These are phyloP conservation scores for Apaloderma vittatum DNA, from an alignment of 2,113 vertebrate species.

Conservation along the genomic window DNA sequence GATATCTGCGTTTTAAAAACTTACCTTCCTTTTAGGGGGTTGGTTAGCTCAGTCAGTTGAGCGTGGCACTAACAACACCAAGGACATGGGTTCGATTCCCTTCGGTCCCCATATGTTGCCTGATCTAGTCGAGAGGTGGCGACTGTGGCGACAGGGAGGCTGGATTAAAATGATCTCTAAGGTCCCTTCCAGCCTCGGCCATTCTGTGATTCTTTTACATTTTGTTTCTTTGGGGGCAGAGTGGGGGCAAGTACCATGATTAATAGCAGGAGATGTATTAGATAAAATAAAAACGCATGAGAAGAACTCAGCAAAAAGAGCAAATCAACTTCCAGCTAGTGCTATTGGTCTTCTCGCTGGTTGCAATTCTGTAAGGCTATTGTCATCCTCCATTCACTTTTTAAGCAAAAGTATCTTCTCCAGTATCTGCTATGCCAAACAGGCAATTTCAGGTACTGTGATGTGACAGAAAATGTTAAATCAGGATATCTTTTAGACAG, in stretches of 20 bases:
- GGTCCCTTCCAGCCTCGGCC: too few relatives aligned
- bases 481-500: not conserved
- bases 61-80: too few relatives aligned
- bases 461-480: not conserved
- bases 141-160: too few relatives aligned
- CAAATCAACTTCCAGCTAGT: not conserved
- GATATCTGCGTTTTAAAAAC: not conserved
- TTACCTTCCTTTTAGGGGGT: too few relatives aligned
- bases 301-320: not conserved
- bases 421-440: not conserved
- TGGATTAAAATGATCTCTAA: too few relatives aligned
- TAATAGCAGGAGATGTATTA: not conserved
- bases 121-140: too few relatives aligned
- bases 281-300: not conserved
- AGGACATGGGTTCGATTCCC: too few relatives aligned
- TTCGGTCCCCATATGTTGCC: too few relatives aligned
- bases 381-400: not conserved
- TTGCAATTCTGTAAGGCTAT: not conserved
- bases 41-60: too few relatives aligned
- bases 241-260: not conserved
- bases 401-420: not conserved
- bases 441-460: not conserved
- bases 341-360: fast-evolving
- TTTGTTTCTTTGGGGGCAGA: not conserved
- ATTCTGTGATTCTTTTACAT: too few relatives aligned